Evolutionary conservation across 2,888 invertebrate genomes (phyloP).

Genomic region (Hydropsyche betteni): DNA sequence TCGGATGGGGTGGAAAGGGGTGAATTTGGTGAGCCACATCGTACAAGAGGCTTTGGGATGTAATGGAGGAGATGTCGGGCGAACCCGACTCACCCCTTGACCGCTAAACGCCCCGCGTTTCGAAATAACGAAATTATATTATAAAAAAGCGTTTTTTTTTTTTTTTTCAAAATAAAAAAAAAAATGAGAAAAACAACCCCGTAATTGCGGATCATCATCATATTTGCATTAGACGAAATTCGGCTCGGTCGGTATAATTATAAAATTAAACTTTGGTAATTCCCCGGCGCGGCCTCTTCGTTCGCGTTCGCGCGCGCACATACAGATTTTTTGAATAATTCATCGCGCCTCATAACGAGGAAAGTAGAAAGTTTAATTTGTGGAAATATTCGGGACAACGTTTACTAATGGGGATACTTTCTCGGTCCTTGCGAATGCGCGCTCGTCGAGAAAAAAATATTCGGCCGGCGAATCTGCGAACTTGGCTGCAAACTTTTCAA

Average conservation of each 20-base stretch:
- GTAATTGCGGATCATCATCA: slow-evolving; percentile 39
- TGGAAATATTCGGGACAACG: slow-evolving; percentile 36
- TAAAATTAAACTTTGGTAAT: slow-evolving; percentile 45
- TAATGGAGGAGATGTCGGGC: too few relatives aligned
- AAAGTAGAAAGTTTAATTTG: slow-evolving; percentile 40
- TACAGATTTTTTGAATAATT: slow-evolving; percentile 38
- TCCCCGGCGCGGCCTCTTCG: slow-evolving; percentile 34
- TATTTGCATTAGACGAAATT: slow-evolving; percentile 39
- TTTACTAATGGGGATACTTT: slow-evolving; percentile 33
- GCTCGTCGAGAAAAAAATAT: too few relatives aligned
- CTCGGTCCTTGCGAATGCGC: not conserved
- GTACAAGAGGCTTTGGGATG: too few relatives aligned
- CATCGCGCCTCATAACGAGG: slow-evolving; percentile 25
- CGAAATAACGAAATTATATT: slow-evolving; percentile 3
- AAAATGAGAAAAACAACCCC: not conserved
- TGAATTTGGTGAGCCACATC: not conserved
- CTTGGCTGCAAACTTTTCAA: too few relatives aligned
- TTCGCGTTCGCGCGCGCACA: not conserved
- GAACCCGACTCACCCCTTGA: not conserved
- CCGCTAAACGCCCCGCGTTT: not conserved
- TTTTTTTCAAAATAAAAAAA: not conserved
- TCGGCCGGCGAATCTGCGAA: too few relatives aligned
- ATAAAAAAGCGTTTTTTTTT: not conserved
- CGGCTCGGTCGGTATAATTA: slow-evolving; percentile 41
- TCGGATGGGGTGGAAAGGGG: not conserved